These are phyloP conservation scores for Acanthochromis polyacanthus DNA, from an alignment of 2,113 vertebrate species.

Conservation along the genomic window DNA sequence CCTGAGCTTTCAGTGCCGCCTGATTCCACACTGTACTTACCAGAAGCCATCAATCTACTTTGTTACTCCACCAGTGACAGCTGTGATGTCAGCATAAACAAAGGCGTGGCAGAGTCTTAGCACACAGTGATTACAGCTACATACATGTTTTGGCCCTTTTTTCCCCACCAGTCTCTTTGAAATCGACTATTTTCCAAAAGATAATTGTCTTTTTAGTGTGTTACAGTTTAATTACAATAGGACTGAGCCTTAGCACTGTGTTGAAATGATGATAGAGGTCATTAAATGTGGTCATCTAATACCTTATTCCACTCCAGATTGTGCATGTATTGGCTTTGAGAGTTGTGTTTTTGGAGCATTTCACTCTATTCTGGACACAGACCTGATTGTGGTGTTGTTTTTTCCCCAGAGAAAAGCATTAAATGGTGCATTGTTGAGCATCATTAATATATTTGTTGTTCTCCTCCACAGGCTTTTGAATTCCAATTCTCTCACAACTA, in stretches of 20 bases:
- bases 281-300: background rate
- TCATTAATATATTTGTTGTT: background rate
- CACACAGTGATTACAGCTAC: background rate
- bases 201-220: no score
- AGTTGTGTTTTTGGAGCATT: background rate
- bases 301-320: no score
- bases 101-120: conserved; percentile 50
- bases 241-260: background rate
- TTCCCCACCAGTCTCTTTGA: background rate
- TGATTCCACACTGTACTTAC: background rate
- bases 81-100: conserved; percentile 49
- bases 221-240: no score
- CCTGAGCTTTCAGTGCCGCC: background rate
- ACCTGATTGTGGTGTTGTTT: background rate
- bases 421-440: background rate
- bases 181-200: background rate
- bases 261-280: background rate
- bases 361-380: background rate
- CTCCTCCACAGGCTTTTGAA: conserved; percentile 91
- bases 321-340: no score
- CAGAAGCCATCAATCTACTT: conserved; percentile 22
- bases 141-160: background rate
- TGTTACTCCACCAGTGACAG: conserved; percentile 13
- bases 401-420: background rate
- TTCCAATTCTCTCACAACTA: conserved; percentile 94